Evolutionary conservation across 2,888 invertebrate species (phyloP).

Genomic region (Megastigmus dorsalis): DNA sequence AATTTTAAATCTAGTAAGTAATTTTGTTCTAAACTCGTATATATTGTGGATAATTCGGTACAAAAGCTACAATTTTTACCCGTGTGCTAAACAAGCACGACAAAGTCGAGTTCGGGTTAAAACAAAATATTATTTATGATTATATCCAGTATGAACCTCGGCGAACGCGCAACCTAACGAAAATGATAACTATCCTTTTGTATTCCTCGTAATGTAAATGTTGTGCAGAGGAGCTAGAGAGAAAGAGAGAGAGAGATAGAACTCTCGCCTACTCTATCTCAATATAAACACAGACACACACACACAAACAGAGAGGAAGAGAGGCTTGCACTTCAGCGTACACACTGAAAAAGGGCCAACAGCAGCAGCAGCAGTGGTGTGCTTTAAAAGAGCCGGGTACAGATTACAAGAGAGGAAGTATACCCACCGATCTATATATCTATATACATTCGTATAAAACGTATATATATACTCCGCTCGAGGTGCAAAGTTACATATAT

Average conservation of each 20-base stretch:
- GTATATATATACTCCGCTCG: not conserved
- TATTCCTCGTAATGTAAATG: constrained; percentile 53
- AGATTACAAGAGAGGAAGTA: not conserved
- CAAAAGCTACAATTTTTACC: too few relatives aligned
- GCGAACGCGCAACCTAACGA: constrained; percentile 54
- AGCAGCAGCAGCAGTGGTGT: not conserved
- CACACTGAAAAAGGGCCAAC: not conserved
- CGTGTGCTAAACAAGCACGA: too few relatives aligned
- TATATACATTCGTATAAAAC: not conserved
- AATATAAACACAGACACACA: too few relatives aligned
- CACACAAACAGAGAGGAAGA: not conserved
- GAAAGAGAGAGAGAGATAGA: not conserved
- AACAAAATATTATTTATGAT: constrained; percentile 41
- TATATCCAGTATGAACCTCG: constrained; percentile 20
- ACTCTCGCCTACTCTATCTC: too few relatives aligned
- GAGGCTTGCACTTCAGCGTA: not conserved
- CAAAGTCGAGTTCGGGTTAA: too few relatives aligned
- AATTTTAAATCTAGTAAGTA: too few relatives aligned
- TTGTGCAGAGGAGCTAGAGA: not conserved
- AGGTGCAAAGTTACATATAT: constrained; percentile 19
- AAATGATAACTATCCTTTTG: constrained; percentile 64
- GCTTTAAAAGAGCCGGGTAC: not conserved
- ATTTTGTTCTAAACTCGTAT: too few relatives aligned
- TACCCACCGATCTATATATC: not conserved
- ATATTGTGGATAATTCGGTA: too few relatives aligned